phyloP scores from a whole-genome alignment of 2,797 vertebrate species.

The Cygnus olor region DNA sequence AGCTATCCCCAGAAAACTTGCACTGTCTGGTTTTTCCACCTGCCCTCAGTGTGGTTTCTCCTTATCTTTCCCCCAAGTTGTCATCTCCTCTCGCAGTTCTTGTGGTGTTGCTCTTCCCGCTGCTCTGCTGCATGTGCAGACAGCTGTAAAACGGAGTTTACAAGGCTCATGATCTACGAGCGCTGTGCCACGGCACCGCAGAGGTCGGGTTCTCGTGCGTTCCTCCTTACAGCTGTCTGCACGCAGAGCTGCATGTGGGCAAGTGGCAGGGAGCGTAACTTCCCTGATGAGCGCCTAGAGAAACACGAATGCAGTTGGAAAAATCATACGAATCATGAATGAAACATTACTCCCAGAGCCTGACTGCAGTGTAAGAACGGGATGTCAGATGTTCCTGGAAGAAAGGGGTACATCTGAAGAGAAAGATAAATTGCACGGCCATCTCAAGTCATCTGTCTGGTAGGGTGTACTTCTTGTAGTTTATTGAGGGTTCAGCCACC shows the following conservation, averaged over 20 bases:
- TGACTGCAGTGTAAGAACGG: not conserved
- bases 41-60: not conserved
- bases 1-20: not conserved
- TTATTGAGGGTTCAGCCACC: not conserved
- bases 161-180: not conserved
- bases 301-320: not conserved
- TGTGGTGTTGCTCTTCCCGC: constrained; percentile 1
- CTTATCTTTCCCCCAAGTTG: not conserved
- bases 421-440: not conserved
- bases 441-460: not conserved
- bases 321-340: constrained; percentile 6
- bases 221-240: constrained; percentile 13
- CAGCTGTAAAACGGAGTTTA: constrained; percentile 46
- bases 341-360: not conserved
- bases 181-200: not conserved
- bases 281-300: not conserved
- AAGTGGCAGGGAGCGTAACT: not conserved
- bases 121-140: constrained; percentile 29
- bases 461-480: not conserved
- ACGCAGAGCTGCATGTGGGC: not conserved
- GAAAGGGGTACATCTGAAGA: not conserved
- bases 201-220: not conserved
- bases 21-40: not conserved
- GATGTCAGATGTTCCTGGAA: not conserved
- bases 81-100: not conserved